These are phyloP conservation scores for Syndactyla subalaris DNA, from an alignment of 2,797 vertebrate genomes.

Conservation along the genomic window DNA sequence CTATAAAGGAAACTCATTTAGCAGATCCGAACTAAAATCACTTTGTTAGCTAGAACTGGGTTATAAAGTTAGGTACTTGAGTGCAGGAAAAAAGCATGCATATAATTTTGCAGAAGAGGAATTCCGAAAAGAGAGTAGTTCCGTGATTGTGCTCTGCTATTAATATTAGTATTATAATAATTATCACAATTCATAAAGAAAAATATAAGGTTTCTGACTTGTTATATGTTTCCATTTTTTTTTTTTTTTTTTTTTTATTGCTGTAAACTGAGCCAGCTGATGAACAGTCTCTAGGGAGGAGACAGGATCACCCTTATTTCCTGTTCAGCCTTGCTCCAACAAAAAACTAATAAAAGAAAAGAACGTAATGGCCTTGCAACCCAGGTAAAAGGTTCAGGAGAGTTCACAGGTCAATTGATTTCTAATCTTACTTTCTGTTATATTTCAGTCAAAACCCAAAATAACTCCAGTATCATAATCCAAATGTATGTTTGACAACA, in stretches of 20 bases:
- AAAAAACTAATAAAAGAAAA: slow-evolving; percentile 91
- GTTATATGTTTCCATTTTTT: slow-evolving; percentile 55
- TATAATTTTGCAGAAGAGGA: neutral
- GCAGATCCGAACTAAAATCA: neutral
- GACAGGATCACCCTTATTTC: slow-evolving; percentile 74
- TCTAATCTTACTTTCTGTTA: slow-evolving; percentile 64
- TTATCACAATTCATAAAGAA: neutral
- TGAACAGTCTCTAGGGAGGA: slow-evolving; percentile 86
- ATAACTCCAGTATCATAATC: neutral
- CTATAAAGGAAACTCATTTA: slow-evolving; percentile 4
- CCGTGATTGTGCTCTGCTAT: neutral
- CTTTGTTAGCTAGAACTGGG: neutral
- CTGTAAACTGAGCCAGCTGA: slow-evolving; percentile 90
- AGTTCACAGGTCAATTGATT: slow-evolving; percentile 78
- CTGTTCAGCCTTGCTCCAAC: slow-evolving; percentile 85
- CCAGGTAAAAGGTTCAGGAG: slow-evolving; percentile 85
- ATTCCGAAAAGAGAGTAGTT: neutral
- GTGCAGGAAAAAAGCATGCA: neutral
- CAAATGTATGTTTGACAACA: neutral
- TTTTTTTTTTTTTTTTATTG: slow-evolving; percentile 61
- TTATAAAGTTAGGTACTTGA: neutral
- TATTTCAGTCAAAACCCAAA: slow-evolving; percentile 52
- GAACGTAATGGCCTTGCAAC: slow-evolving; percentile 86
- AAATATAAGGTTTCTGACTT: slow-evolving; percentile 25
- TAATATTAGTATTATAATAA: neutral